Percentiles rank a stretch among this genome's conserved stretches.
Evolutionary conservation across 2,888 invertebrate species (phyloP).

Genomic region (Acleris sparsana): DNA sequence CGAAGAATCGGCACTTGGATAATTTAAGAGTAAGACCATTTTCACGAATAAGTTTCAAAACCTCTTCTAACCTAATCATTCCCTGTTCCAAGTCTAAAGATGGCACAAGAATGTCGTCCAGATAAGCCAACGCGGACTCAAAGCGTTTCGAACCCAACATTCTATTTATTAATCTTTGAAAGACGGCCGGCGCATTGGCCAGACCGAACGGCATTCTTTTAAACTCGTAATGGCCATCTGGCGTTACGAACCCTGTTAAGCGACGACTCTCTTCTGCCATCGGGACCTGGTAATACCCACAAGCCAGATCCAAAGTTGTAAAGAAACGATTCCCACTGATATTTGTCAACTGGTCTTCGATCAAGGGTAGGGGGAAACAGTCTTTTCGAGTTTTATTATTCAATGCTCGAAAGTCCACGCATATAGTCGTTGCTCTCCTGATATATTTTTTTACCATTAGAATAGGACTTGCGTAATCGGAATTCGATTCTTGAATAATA

Average conservation of each 20-base stretch:
- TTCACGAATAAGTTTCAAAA: constrained; percentile 11
- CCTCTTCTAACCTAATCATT: constrained; percentile 17
- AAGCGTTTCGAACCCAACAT: not conserved
- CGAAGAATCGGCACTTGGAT: constrained; percentile 25
- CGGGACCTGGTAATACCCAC: constrained; percentile 9
- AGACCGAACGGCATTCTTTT: constrained; percentile 7
- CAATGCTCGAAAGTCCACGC: not conserved
- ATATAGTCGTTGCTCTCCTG: constrained; percentile 16
- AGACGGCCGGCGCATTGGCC: not conserved
- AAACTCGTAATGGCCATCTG: constrained; percentile 5
- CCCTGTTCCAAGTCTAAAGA: not conserved
- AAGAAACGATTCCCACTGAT: constrained; percentile 2
- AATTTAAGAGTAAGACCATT: constrained; percentile 18
- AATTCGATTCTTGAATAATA: constrained; percentile 37
- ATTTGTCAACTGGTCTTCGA: constrained; percentile 10
- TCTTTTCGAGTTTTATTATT: not conserved
- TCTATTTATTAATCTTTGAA: not conserved
- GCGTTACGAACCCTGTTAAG: not conserved
- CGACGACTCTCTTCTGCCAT: not conserved
- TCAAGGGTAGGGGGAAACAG: constrained; percentile 17
- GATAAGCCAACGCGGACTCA: not conserved
- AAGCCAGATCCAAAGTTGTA: constrained; percentile 1
- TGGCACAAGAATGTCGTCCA: not conserved
- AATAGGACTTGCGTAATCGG: constrained; percentile 46
- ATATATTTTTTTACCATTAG: constrained; percentile 44